Evolutionary conservation across 2,888 invertebrate genomes (phyloP).

Genomic region (Drepana falcataria): DNA sequence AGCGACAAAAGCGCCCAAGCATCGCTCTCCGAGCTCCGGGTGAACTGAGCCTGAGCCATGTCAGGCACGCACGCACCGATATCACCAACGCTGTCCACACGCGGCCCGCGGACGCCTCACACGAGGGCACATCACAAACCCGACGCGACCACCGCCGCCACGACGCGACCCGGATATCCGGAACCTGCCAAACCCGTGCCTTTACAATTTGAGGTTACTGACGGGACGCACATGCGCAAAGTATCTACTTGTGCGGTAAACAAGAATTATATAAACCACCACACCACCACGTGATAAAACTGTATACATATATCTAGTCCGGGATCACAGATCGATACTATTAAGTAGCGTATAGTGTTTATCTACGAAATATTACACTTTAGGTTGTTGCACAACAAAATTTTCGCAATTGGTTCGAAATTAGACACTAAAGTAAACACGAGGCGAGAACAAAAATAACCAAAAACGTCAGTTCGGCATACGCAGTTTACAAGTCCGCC

Average conservation of each 20-base stretch:
- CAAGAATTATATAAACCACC: slow-evolving; percentile 80
- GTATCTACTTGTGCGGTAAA: slow-evolving; percentile 77
- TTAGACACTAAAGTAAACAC: slow-evolving; percentile 79
- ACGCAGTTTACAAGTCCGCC: slow-evolving; percentile 74
- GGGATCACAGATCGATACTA: slow-evolving; percentile 70
- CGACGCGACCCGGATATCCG: slow-evolving; percentile 74
- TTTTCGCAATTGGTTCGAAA: slow-evolving; percentile 73
- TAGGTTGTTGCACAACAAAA: slow-evolving; percentile 65
- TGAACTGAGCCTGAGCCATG: slow-evolving; percentile 82
- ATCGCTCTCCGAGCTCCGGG: slow-evolving; percentile 89
- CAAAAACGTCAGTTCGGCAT: slow-evolving; percentile 78
- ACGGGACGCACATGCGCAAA: slow-evolving; percentile 79
- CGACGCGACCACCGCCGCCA: slow-evolving; percentile 45
- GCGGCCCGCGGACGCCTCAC: slow-evolving; percentile 62
- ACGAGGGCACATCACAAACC: slow-evolving; percentile 72
- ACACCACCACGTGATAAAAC: slow-evolving; percentile 79
- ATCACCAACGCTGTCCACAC: slow-evolving; percentile 68
- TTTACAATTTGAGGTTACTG: slow-evolving; percentile 77
- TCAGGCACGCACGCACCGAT: slow-evolving; percentile 50
- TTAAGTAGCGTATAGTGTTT: slow-evolving; percentile 37
- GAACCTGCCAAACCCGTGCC: slow-evolving; percentile 72
- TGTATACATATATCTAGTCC: slow-evolving; percentile 75
- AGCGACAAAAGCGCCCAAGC: slow-evolving; percentile 94
- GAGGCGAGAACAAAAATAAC: slow-evolving; percentile 80
- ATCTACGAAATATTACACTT: slow-evolving; percentile 53